Conservation (phyloP, 1,140 invertebrate species). For the Pseudomyrmex dendroicus region DNA sequence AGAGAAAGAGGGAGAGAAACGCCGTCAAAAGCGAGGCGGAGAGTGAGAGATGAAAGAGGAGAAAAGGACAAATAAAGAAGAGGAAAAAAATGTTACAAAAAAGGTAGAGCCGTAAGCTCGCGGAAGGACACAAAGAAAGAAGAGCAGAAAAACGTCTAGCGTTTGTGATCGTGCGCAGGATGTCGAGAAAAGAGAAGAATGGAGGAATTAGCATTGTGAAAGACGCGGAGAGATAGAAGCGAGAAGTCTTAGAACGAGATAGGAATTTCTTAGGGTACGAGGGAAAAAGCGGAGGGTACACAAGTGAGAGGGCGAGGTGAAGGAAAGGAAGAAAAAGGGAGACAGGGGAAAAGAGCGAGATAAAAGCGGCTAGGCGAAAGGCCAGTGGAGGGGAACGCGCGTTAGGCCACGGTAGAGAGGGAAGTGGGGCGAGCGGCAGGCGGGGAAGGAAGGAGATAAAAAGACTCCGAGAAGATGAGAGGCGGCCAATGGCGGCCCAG, state of each 20-base stretch:
- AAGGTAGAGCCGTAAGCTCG: constrained; percentile 32
- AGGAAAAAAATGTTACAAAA: constrained; percentile 6
- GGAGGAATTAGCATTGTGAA: constrained; percentile 46
- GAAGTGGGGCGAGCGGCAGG: constrained; percentile 25
- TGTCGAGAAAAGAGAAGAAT: constrained; percentile 21
- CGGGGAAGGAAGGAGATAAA: constrained; percentile 62
- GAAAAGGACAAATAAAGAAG: constrained; percentile 25
- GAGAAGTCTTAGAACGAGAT: constrained; percentile 28
- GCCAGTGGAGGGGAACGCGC: constrained; percentile 5
- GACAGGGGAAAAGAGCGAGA: constrained; percentile 58
- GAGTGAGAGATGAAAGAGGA: constrained; percentile 5
- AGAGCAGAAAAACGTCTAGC: constrained; percentile 35
- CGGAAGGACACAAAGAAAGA: constrained; percentile 36
- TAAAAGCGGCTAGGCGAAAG: constrained; percentile 34
- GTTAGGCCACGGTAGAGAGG: background rate
- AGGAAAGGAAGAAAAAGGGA: constrained; percentile 53
- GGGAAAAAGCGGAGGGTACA: constrained; percentile 34
- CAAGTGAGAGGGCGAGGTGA: constrained; percentile 10
- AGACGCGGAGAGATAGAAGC: constrained; percentile 32
- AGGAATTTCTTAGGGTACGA: background rate
- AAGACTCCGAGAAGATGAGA: constrained; percentile 70
- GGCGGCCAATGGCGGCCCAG: constrained; percentile 65
- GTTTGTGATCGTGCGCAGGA: constrained; percentile 8
- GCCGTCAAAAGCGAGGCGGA: background rate
- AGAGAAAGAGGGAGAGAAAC: background rate